A percentile compares a stretch with the other conserved stretches of the same genome.
These are phyloP conservation scores for Dynastes grantii DNA, from an alignment of 2,888 invertebrate species.

Conservation along the genomic window DNA sequence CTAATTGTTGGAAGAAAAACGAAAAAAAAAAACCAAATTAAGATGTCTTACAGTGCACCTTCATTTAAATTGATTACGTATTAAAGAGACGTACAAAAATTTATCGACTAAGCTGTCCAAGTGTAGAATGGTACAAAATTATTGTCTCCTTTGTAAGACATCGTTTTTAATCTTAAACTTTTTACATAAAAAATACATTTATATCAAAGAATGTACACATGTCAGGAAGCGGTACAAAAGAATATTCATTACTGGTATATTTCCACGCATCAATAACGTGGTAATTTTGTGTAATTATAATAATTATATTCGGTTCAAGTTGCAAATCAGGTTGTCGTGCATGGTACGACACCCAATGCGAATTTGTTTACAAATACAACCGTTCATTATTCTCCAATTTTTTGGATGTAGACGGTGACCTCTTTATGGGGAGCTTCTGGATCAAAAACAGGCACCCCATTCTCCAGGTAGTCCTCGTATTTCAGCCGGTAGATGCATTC, in stretches of 20 bases:
- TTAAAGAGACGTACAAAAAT: too few relatives aligned
- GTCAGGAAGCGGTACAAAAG: background rate
- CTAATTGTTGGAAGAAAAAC: too few relatives aligned
- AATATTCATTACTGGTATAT: slow-evolving; percentile 12
- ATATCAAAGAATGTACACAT: slow-evolving; percentile 8
- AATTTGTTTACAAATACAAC: slow-evolving; percentile 19
- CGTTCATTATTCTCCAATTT: slow-evolving; percentile 46
- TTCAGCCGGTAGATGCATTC: slow-evolving; percentile 77
- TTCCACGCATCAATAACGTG: background rate
- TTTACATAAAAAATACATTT: slow-evolving; percentile 5
- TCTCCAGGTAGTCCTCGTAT: slow-evolving; percentile 77
- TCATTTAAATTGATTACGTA: too few relatives aligned
- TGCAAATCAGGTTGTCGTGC: slow-evolving; percentile 4
- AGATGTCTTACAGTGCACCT: too few relatives aligned
- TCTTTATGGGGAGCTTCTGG: slow-evolving; percentile 73
- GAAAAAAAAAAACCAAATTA: too few relatives aligned
- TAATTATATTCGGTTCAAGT: background rate
- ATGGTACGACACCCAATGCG: slow-evolving; percentile 7
- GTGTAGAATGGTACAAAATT: too few relatives aligned
- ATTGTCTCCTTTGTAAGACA: too few relatives aligned
- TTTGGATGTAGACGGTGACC: slow-evolving; percentile 63
- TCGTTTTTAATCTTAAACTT: too few relatives aligned
- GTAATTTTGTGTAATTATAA: background rate
- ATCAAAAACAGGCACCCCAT: slow-evolving; percentile 76
- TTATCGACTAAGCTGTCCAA: too few relatives aligned